Evolutionary conservation across 1,140 invertebrate species (phyloP).

Genomic region (Rhopalosiphum padi): DNA sequence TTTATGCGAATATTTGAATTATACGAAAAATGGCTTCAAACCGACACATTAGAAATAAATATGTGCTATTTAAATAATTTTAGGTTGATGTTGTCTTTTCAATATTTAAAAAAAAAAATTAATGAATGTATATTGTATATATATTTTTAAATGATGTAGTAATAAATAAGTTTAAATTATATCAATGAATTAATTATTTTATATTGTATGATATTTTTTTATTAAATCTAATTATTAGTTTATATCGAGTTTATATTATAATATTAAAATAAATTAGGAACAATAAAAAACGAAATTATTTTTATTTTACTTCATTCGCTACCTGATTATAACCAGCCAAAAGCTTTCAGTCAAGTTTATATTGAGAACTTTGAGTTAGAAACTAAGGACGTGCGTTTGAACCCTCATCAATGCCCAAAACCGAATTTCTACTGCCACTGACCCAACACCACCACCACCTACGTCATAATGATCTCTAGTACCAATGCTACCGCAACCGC

Average conservation of each 20-base stretch:
- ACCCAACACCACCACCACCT: not conserved
- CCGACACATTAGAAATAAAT: not conserved
- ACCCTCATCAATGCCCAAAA: slow-evolving; percentile 22
- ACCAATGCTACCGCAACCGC: not conserved
- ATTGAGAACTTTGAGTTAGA: not conserved
- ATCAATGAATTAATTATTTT: not conserved
- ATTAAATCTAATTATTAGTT: not conserved
- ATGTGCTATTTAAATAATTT: not conserved
- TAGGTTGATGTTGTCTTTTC: not conserved
- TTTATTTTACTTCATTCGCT: not conserved
- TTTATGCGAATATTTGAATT: not conserved
- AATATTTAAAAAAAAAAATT: not conserved
- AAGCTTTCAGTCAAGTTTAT: slow-evolving; percentile 21
- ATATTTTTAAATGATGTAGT: too few relatives aligned
- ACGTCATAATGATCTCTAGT: not conserved
- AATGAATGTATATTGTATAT: not conserved
- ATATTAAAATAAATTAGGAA: not conserved
- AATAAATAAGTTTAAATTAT: not conserved
- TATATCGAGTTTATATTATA: not conserved
- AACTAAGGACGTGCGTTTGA: not conserved
- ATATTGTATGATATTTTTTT: not conserved
- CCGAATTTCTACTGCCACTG: not conserved
- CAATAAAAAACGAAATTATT: not conserved
- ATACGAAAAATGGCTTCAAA: not conserved
- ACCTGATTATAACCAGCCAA: not conserved